Evolutionary conservation across 2,797 vertebrate species (phyloP).

Genomic region (Cyprinella venusta): DNA sequence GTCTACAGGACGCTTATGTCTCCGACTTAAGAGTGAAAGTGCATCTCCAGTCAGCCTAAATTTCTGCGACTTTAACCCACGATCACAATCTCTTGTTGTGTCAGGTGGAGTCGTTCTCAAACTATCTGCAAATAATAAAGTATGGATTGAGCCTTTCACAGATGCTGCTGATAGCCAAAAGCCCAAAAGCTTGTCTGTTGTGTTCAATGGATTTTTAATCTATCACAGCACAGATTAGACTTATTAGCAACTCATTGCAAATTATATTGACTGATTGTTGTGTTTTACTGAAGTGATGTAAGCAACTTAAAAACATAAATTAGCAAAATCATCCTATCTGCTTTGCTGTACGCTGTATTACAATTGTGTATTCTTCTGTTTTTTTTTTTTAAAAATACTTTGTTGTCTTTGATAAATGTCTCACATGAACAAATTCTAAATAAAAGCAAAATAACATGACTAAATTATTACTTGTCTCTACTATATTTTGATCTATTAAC

Average conservation of each 20-base stretch:
- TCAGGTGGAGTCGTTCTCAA: constrained; percentile 75
- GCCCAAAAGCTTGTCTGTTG: constrained; percentile 3
- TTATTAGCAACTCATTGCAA: not conserved
- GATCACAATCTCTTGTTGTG: constrained; percentile 71
- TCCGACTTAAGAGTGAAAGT: constrained; percentile 61
- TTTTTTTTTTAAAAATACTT: not conserved
- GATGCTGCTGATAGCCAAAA: constrained; percentile 69
- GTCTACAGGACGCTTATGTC: constrained; percentile 72
- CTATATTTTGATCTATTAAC: not conserved
- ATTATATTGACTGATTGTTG: not conserved
- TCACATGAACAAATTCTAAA: constrained; percentile 13
- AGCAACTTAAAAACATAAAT: not conserved
- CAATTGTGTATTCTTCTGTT: not conserved
- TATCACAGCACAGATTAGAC: not conserved
- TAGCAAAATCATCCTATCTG: not conserved
- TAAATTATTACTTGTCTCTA: not conserved
- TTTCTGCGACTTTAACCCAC: constrained; percentile 80
- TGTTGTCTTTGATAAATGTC: not conserved
- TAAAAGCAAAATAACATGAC: constrained; percentile 2
- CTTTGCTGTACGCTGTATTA: not conserved
- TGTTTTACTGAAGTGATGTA: not conserved
- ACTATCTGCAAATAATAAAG: constrained; percentile 56
- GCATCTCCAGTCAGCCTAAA: not conserved
- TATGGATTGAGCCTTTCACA: constrained; percentile 75
- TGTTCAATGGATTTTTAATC: constrained; percentile 78